These are phyloP conservation scores for Rutpela maculata DNA, from an alignment of 2,888 invertebrate species.

Conservation along the genomic window DNA sequence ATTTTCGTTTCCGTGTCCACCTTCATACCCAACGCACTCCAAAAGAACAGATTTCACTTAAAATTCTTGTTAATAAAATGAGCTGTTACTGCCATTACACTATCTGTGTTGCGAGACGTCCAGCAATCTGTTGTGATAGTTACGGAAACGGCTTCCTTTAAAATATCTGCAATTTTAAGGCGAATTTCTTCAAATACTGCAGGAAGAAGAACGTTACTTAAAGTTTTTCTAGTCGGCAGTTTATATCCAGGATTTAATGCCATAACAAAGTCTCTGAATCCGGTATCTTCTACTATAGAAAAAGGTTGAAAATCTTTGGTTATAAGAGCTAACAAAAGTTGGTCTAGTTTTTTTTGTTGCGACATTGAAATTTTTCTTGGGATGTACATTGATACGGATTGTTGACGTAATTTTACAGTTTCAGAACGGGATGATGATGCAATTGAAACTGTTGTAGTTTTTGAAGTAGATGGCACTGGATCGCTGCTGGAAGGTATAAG, in stretches of 20 bases:
- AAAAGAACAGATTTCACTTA: conserved; percentile 18
- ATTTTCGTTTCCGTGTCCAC: conserved; percentile 15
- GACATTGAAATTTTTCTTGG: background rate
- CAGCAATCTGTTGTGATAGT: conserved; percentile 32
- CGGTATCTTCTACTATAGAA: conserved; percentile 27
- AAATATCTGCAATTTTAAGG: conserved; percentile 5
- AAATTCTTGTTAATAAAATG: conserved; percentile 27
- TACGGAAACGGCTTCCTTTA: conserved; percentile 10
- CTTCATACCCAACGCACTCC: conserved; percentile 7
- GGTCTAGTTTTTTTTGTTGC: conserved; percentile 13
- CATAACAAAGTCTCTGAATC: conserved; percentile 17
- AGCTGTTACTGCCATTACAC: conserved; percentile 23
- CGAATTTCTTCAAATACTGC: conserved; percentile 23
- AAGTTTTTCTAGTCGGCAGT: conserved; percentile 26
- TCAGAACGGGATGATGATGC: background rate
- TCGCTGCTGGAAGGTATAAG: background rate
- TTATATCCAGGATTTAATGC: conserved; percentile 28
- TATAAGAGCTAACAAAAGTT: conserved; percentile 26
- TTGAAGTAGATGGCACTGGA: background rate
- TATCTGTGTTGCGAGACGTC: conserved; percentile 33
- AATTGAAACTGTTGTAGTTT: background rate
- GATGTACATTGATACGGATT: background rate
- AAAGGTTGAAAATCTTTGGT: conserved; percentile 21
- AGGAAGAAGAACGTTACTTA: conserved; percentile 10
- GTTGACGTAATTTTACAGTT: background rate